Evolutionary conservation across 2,888 invertebrate species (phyloP), one percentile per base, ranked within the genome.

Genomic region (Morpho achilles): DNA sequence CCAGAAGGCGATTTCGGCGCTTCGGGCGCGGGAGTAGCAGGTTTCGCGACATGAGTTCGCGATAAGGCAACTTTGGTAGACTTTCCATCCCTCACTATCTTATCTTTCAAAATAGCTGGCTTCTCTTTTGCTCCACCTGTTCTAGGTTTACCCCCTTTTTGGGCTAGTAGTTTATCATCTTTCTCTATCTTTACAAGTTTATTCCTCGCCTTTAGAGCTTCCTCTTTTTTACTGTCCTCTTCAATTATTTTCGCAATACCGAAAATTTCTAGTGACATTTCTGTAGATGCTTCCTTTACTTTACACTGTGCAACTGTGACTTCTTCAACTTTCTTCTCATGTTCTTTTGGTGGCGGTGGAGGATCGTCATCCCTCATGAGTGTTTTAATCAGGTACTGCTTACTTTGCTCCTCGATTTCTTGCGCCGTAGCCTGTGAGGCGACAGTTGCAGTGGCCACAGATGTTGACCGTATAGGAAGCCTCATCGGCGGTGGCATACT

Each of bases 341-440:
- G 92, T 74, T 92, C 67, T 77, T 91, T 68, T 80, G 93, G 71
- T 32, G 94, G 94, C 40, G 94, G 94, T 84, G 95, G 95, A 3
- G 95, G 94, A 73, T 97, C 97, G 73, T 97, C 91, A 75, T 96
- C 95, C 46, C 97, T 96, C 65, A 97, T 97, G 63, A 97, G 91
- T 0, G 97, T 97, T 90, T 97, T 98, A 69, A 97, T 96, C 49
- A 97, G 93, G 91, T 96, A 96, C 86, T 96, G 96, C 72, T 94
- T 93, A 79, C 92, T 93, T 74, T 94, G 94, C 61, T 94, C 94
- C 61, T 92, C 91, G 50, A 92, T 93, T 54, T 92, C 93, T 75
- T 92, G 80, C 75, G 93, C 71, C 69, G 92, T 71, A 71, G 87
- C 81, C 80, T 92, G 75, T 0, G 87, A 86, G 61, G 84, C 88